Percentiles rank a stretch among this genome's conserved stretches.
Evolutionary conservation across 2,113 vertebrate genomes (phyloP).

Genomic region (Lepisosteus osseus): DNA sequence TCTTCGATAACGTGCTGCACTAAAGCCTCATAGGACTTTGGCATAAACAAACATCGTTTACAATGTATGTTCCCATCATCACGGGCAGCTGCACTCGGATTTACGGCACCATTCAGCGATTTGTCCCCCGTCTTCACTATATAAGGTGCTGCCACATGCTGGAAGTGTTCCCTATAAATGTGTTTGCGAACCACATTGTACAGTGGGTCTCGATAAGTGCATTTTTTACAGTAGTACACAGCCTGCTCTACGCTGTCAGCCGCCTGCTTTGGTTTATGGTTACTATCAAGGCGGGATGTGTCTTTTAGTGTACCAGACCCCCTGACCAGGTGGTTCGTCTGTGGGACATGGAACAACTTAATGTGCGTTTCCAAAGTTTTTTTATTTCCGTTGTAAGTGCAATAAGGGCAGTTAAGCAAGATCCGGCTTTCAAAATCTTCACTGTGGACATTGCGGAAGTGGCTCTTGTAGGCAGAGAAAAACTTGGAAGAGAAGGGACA

Average conservation of each 20-base stretch:
- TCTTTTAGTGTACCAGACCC: constrained; percentile 84
- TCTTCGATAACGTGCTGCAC: constrained; percentile 98
- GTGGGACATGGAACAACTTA: constrained; percentile 96
- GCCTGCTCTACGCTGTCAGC: constrained; percentile 92
- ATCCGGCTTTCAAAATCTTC: constrained; percentile 98
- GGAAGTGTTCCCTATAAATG: constrained; percentile 99
- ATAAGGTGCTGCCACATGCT: constrained; percentile 93
- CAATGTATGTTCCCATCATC: constrained; percentile 87
- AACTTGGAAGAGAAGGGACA: constrained; percentile 98
- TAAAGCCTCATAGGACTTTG: constrained; percentile 92
- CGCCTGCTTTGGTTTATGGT: constrained; percentile 79
- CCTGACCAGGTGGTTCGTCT: constrained; percentile 74
- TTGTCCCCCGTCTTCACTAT: constrained; percentile 90
- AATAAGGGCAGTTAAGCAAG: constrained; percentile 97
- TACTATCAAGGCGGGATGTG: constrained; percentile 73
- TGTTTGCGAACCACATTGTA: constrained; percentile 98
- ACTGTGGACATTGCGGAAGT: constrained; percentile 97
- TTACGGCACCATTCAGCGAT: constrained; percentile 78
- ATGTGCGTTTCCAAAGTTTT: constrained; percentile 99
- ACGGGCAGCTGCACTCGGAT: constrained; percentile 65
- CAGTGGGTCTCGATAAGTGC: constrained; percentile 97
- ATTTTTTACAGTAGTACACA: constrained; percentile 99
- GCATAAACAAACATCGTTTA: constrained; percentile 96
- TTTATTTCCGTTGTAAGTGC: constrained; percentile 98
- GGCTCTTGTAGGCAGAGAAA: constrained; percentile 98